phyloP scores from a whole-genome alignment of 2,888 invertebrate species.

The Cremastobaeus sp. region DNA sequence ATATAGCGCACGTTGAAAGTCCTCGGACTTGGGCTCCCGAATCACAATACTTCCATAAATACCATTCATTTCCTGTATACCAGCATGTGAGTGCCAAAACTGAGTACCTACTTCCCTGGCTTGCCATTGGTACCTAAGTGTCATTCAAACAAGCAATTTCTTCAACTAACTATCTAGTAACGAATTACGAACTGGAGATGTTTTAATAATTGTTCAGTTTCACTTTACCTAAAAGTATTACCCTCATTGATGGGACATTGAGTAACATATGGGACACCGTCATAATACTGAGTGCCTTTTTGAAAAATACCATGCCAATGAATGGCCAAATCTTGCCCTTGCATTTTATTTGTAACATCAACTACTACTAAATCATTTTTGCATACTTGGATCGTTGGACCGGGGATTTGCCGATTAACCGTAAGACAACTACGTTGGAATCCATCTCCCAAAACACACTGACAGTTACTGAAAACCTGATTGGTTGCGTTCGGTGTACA shows the following conservation, averaged over 20 bases:
- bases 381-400: slow-evolving; percentile 90
- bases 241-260: slow-evolving; percentile 93
- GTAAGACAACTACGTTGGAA: slow-evolving; percentile 90
- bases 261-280: slow-evolving; percentile 92
- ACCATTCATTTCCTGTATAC: slow-evolving; percentile 82
- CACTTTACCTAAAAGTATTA: slow-evolving; percentile 87
- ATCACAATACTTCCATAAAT: slow-evolving; percentile 81
- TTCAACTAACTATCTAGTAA: no score
- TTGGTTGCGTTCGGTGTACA: slow-evolving; percentile 91
- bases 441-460: slow-evolving; percentile 93
- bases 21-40: slow-evolving; percentile 76
- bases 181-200: no score
- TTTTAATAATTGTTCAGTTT: no score
- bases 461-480: slow-evolving; percentile 88
- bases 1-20: slow-evolving; percentile 68
- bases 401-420: slow-evolving; percentile 92
- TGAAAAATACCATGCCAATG: slow-evolving; percentile 96
- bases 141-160: background rate
- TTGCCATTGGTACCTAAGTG: slow-evolving; percentile 72
- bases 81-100: slow-evolving; percentile 77
- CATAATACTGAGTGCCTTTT: slow-evolving; percentile 89
- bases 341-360: slow-evolving; percentile 91
- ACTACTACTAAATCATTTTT: slow-evolving; percentile 91
- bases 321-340: slow-evolving; percentile 90
- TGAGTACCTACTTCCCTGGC: slow-evolving; percentile 76